Evolutionary conservation across 2,888 invertebrate species (phyloP), one percentile per base, ranked within the genome.

Genomic region (Chrysodeixis includens): DNA sequence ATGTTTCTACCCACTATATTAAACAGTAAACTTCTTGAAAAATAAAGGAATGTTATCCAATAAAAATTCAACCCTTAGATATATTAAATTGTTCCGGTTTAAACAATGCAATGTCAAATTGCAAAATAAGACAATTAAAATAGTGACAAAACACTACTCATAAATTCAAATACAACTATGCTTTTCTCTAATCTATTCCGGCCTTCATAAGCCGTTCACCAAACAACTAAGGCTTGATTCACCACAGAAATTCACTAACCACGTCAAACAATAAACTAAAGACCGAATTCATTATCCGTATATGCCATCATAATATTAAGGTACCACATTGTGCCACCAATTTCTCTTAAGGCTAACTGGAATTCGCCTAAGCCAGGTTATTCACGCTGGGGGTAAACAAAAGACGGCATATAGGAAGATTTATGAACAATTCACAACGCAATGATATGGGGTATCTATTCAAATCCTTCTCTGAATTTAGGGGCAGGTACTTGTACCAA

Each of bases 361-460:
- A 86, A 88, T 89, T 88, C 88, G 82, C 87, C 82, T 87, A 88
- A 88, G 85, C 89, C 74, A 78, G 85, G 84, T 86, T 85, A 88
- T 90, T 89, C 90, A 88, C 84, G 85, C 80, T 79, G 83, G 83
- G 78, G 77, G 79, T 90, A 92, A 93, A 93, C 94, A 94, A 94
- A 92, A 92, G 93, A 88, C 88, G 86, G 86, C 86, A 87, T 89
- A 88, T 87, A 88, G 84, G 89, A 89, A 93, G 92, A 93, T 93
- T 94, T 94, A 93, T 92, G 91, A 89, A 91, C 93, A 91, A 91
- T 93, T 93, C 91, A 90, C 90, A 85, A 86, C 86, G 90, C 92
- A 90, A 91, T 93, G 92, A 93, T 92, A 92, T 92, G 92, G 93
- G 91, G 88, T 90, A 90, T 90, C 90, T 88, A 92, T 91, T 92